Evolutionary conservation across 2,113 vertebrate species (phyloP).

Genomic region (Ancistrus triradiatus): DNA sequence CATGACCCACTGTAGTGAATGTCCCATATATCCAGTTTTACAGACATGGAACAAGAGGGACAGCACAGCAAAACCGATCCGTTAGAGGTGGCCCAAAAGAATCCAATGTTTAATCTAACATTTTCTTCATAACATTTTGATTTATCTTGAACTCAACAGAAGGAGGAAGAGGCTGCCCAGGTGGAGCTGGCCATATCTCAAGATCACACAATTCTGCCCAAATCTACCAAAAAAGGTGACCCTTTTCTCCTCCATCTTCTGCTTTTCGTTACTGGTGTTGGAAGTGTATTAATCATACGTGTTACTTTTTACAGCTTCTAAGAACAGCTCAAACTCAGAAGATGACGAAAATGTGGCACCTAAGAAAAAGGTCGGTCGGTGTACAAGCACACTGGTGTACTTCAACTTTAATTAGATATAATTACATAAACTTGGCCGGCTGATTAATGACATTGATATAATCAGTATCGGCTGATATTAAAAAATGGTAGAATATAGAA

Average conservation of each 20-base stretch:
- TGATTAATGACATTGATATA: no score
- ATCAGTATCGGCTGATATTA: no score
- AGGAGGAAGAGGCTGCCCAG: constrained; percentile 55
- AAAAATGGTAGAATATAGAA: no score
- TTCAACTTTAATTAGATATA: no score
- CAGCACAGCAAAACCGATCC: no score
- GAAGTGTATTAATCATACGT: neutral
- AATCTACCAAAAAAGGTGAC: constrained; percentile 60
- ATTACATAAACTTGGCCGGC: no score
- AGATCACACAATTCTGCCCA: constrained; percentile 55
- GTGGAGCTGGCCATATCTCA: constrained; percentile 59
- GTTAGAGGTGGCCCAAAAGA: no score
- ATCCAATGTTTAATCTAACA: no score
- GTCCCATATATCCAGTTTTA: no score
- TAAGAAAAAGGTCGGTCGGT: constrained; percentile 59
- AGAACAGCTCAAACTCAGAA: constrained; percentile 50
- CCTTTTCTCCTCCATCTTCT: neutral
- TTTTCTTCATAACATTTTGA: neutral
- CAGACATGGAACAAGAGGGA: no score
- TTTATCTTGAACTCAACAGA: neutral
- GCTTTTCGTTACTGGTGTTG: neutral
- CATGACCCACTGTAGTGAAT: no score
- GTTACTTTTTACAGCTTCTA: constrained; percentile 43
- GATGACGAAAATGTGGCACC: constrained; percentile 53
- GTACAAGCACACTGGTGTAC: no score